A percentile compares a stretch with the other conserved stretches of the same genome.
Evolutionary conservation across 2,888 invertebrate genomes (phyloP).

Genomic region (Caenorhabditis auriculariae): DNA sequence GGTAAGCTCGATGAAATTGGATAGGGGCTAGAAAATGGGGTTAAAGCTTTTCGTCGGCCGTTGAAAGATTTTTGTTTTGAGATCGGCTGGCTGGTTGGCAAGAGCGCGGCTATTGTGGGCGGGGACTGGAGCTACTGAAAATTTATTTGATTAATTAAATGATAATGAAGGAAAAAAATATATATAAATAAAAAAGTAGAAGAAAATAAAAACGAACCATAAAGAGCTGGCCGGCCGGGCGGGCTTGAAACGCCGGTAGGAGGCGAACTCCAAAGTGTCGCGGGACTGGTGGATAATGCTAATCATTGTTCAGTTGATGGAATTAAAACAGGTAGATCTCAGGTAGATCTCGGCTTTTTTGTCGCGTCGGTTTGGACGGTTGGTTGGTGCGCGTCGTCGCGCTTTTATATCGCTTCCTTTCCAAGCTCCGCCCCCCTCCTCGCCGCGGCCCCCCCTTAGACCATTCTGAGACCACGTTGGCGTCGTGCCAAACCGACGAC

Average conservation of each 20-base stretch:
- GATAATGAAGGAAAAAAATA: background rate
- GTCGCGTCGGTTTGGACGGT: too few relatives aligned
- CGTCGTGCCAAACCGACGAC: constrained; percentile 12
- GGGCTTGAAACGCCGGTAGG: constrained; percentile 13
- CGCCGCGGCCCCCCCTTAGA: constrained; percentile 4
- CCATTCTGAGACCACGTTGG: constrained; percentile 23
- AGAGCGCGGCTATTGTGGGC: background rate
- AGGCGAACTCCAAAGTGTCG: constrained; percentile 43
- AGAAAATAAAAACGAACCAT: background rate
- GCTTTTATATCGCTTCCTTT: constrained; percentile 1
- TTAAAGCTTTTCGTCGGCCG: too few relatives aligned
- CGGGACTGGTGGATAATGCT: constrained; percentile 49
- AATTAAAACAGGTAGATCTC: background rate
- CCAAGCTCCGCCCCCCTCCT: constrained; percentile 1
- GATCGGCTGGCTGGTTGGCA: background rate
- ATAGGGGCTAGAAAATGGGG: too few relatives aligned
- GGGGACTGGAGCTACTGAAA: background rate
- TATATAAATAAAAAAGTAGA: background rate
- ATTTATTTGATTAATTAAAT: background rate
- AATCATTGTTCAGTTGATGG: constrained; percentile 29
- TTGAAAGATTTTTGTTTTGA: too few relatives aligned
- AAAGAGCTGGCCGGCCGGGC: background rate
- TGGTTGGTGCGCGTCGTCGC: too few relatives aligned
- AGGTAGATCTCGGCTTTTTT: too few relatives aligned
- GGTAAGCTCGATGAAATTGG: too few relatives aligned